Base-by-base conservation (phyloP, 2,113 vertebrate species). In the Engystomops pustulosus region DNA sequence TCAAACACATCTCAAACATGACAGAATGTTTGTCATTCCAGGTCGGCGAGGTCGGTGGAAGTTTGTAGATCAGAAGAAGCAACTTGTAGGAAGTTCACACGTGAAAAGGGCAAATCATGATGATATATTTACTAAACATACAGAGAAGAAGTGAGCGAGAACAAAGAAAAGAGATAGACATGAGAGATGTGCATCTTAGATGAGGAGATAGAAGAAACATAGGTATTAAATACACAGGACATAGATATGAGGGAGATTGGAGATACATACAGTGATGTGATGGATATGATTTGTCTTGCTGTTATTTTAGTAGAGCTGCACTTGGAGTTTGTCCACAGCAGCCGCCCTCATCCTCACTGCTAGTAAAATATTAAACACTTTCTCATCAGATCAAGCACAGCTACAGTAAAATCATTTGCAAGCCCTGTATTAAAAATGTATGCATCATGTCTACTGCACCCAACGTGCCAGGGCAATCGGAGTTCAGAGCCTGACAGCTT, bases 311-410 rank as follows among this genome's bases (percentile, higher is more conserved):
- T 18, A 36, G 32, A 53, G 30, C 18, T 20, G 45, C 23, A 17
- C 23, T 78, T 36, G 34, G 55, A 4, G n/a, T 77, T 55, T 83
- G 7, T 23, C 23, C 65, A 25, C 55, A 1, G 17, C 71, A 49
- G 30, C 25, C 36, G 55, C 23, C 44, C 6, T 49, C 47, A 23
- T 27, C 68, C 36, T 45, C 27, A 27, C 70, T 44, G 8, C 17
- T 41, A 23, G 34, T 85, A n/a, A 85, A 85, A 85, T 85, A 79
- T 85, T 78, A 70, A 85, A 25, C 51, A 36, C 25, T 8, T 51
- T 77, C 82, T 79, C 74, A 79, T 85, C 83, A 79, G 83, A 85
- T 85, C 83, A 79, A 10, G 45, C 58, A 69, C 82, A 84, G 72
- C 55, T 78, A 51, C 58, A 76, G 71, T 36, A 47, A 83, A 78